Base-by-base conservation (phyloP, 2,888 invertebrate species). In the Acanthosepion esculentum region DNA sequence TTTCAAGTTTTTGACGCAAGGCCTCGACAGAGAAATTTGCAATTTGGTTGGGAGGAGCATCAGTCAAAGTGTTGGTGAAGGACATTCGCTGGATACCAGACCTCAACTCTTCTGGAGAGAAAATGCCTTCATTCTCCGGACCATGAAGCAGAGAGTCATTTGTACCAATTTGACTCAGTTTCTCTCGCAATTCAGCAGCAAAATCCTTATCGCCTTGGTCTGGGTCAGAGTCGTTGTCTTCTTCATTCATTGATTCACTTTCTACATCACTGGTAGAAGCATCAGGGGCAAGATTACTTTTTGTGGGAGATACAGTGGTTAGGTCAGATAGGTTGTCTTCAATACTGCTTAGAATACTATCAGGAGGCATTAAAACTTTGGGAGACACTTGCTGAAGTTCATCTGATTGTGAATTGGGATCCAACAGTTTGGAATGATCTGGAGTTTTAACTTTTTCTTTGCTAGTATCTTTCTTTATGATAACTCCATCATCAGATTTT, bases 1-100 rank as follows among this genome's bases (percentile, higher is more conserved):
- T 55, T 53, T 91, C 91, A 12, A 94, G 78, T 94, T 94, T 94
- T 26, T 64, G 48, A 41, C 94, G 55, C 59, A 94, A 64, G 15
- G 50, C 94, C 41, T 94, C 94, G 12, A 64, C 59, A 94, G 94
- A 94, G 59, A 94, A 94, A 94, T 55, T 64, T 48, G 94, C 96
- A 50, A 93, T 93, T 29, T 93, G 93, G 53, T 93, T 50, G 23
- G 48, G 53, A 10, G 78, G 78, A 78, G 48, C 53, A 50, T n/a
- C 12, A 41, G 48, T n/a, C 4, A n/a, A 7, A 12, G 23, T 53
- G 53, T 93, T 93, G n/a, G 50, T 93, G 78, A 78, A n/a, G 3
- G 78, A 78, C 50, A 93, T 93, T 48, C 93, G 48, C 93, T 93
- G 48, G 53, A 93, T 29, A 53, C 93, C 93, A 93, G 93, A 93